Conservation (phyloP, 2,113 vertebrate species). For the Muntiacus muntjak region DNA sequence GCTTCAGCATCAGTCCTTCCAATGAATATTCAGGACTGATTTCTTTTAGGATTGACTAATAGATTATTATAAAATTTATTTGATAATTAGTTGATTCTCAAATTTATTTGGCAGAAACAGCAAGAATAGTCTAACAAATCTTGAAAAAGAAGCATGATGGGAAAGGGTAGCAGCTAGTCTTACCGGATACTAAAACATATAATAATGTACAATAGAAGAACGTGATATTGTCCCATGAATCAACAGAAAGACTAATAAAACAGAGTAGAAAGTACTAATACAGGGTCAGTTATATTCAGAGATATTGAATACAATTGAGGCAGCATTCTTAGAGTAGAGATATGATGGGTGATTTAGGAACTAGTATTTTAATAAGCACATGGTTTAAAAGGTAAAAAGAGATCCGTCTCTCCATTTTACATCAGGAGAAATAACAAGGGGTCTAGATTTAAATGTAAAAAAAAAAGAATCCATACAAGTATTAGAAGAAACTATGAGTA, state of each 20-base stretch:
- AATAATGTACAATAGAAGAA: neutral
- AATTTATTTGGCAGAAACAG: neutral
- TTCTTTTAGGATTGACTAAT: neutral
- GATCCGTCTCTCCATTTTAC: neutral
- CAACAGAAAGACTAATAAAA: neutral
- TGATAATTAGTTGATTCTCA: neutral
- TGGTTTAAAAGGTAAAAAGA: neutral
- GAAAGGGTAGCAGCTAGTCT: neutral
- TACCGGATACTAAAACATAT: neutral
- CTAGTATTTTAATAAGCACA: neutral
- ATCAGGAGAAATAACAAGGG: neutral
- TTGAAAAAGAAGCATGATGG: neutral
- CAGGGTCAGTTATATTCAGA: neutral
- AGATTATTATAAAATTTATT: neutral
- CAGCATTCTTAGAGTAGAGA: neutral
- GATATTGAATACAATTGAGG: neutral
- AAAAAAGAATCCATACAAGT: neutral
- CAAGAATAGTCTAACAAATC: neutral
- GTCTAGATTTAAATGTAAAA: neutral
- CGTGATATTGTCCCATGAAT: neutral
- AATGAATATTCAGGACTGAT: neutral
- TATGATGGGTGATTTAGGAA: neutral
- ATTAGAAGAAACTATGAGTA: neutral
- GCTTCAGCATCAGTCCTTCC: neutral
- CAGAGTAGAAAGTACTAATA: neutral